Evolutionary conservation across 2,888 invertebrate genomes (phyloP), one percentile per base, ranked within the genome.

Genomic region (Hypomecis atomaria): DNA sequence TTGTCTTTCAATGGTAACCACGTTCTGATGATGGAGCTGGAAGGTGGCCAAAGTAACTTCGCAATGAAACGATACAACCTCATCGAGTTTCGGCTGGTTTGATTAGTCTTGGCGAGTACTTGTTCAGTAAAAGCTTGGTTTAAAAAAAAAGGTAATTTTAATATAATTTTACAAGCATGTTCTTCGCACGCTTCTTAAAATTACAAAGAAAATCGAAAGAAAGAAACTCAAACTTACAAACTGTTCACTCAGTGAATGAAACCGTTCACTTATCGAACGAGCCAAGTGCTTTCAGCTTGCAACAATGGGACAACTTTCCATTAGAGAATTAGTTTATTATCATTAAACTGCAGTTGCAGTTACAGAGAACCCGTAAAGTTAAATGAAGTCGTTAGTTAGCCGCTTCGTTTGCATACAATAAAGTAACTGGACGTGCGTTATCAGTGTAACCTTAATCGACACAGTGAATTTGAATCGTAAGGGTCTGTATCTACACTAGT

Each of bases 361-460:
- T 69, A 62, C 49, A 45, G 62, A 62, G 55, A 59, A 55, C 38
- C 56, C 8, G 52, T 59, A 62, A 65, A 65, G 49, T 40, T 66
- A 78, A 78, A 82, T 79, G 75, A 78, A 82, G 77, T 74, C 75
- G 72, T 79, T 81, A 78, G 72, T 78, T 79, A 78, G 56, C 62
- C 59, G 68, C 73, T 63, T 79, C 71, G 75, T 84, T 84, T 82
- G 78, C 82, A 82, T 83, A 83, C 81, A 83, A 84, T 83, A 81
- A 81, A 79, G 78, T 75, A 75, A 75, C 73, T 69, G 74, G 79
- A 79, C 74, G 72, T 78, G 43, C 40, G 36, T 43, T 43, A 52
- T 40, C 9, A 10, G 42, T 5, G n/a, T 36, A 42, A 36, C 45
- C 36, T 53, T 48, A 38, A 44, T 37, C 45, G 33, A 11, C 42